phyloP scores from a whole-genome alignment of 2,888 invertebrate species.

The Chironomus tentans region DNA sequence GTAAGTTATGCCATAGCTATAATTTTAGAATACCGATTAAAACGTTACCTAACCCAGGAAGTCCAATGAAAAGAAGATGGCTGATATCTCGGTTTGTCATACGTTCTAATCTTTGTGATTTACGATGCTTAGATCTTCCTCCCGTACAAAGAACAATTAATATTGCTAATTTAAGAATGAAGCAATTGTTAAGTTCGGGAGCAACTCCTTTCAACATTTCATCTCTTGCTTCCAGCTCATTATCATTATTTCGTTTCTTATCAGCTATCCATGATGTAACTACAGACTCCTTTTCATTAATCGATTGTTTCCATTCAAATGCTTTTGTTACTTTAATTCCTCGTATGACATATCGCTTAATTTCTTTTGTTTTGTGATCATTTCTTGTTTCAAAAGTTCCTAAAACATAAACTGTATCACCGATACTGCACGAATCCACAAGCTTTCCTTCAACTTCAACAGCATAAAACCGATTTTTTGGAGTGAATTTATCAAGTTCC shows the following conservation, averaged over 20 bases:
- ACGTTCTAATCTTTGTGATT: no score
- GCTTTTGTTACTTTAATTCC: no score
- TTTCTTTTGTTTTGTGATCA: no score
- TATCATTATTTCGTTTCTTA: background rate
- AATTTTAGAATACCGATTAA: no score
- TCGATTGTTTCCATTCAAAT: no score
- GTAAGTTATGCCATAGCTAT: no score
- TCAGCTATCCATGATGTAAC: background rate
- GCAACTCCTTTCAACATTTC: background rate
- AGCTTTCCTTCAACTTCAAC: background rate
- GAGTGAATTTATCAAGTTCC: background rate
- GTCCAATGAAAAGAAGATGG: background rate
- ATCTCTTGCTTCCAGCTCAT: background rate
- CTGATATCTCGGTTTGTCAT: no score
- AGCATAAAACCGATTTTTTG: background rate
- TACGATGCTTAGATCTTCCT: background rate
- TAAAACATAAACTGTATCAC: background rate
- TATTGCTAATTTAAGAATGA: background rate
- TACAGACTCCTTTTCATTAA: no score
- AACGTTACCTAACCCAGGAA: background rate
- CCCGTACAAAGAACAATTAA: background rate
- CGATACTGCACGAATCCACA: background rate
- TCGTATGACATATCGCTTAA: no score
- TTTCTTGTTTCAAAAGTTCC: background rate
- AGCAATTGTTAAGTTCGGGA: background rate